Conservation (phyloP, 2,888 invertebrate genomes). For the Allolobophora icterica region DNA sequence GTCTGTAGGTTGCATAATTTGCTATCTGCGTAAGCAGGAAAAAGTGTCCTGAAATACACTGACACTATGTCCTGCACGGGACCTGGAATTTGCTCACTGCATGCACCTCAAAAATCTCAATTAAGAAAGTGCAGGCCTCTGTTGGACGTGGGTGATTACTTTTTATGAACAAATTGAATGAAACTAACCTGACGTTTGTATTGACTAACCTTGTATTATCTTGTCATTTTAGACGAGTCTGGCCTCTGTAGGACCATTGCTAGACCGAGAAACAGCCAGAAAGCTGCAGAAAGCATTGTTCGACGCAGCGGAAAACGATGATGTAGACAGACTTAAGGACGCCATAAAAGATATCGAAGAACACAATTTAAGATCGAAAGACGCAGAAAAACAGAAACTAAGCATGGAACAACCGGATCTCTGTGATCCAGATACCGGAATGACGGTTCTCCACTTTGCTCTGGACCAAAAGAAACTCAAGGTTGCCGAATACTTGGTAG, state of each 20-base stretch:
- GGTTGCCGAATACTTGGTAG: constrained; percentile 29
- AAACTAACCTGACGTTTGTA: not conserved
- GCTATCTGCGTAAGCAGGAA: not conserved
- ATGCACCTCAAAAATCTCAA: not conserved
- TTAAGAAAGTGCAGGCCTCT: not conserved
- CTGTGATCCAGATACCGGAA: constrained; percentile 28
- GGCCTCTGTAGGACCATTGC: not conserved
- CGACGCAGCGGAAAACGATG: not conserved
- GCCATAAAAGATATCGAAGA: not conserved
- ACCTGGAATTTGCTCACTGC: not conserved
- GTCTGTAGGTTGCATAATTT: too few species aligned
- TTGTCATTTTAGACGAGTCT: not conserved
- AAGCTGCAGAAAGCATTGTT: not conserved
- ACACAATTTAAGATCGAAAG: constrained; percentile 20
- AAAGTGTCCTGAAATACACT: not conserved
- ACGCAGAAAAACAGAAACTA: not conserved
- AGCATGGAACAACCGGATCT: constrained; percentile 28
- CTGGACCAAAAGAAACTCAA: constrained; percentile 32
- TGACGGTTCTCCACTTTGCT: constrained; percentile 35
- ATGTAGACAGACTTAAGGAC: not conserved
- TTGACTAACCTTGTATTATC: not conserved
- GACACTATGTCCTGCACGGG: not conserved
- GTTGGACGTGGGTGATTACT: not conserved
- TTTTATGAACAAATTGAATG: not conserved
- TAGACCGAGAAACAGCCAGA: not conserved